Evolutionary conservation across 1,140 invertebrate genomes (phyloP).

Genomic region (Luehdorfia chinensis): DNA sequence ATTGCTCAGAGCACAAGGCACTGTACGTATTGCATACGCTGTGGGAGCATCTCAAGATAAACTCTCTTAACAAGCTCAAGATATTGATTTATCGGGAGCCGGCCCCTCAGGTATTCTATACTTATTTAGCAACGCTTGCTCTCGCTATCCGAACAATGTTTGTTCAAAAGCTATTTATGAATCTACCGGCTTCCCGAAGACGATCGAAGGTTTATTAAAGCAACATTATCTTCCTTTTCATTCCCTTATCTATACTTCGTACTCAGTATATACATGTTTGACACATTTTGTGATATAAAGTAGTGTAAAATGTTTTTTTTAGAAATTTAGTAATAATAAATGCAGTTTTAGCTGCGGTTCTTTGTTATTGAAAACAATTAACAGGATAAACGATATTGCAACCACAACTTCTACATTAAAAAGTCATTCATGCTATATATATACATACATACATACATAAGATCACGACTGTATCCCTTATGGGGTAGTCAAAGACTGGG

Average conservation of each 20-base stretch:
- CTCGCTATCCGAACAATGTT: slow-evolving; percentile 35
- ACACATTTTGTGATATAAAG: neutral
- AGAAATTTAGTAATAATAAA: no score
- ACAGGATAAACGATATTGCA: no score
- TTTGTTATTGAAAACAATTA: no score
- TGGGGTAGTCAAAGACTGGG: no score
- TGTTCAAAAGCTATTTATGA: slow-evolving; percentile 23
- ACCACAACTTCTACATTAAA: no score
- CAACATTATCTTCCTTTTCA: slow-evolving; percentile 13
- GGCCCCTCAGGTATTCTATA: slow-evolving; percentile 43
- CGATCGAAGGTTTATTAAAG: slow-evolving; percentile 10
- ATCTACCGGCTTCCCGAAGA: neutral
- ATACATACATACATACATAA: no score
- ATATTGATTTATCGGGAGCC: slow-evolving; percentile 54
- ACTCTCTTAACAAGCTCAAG: slow-evolving; percentile 47
- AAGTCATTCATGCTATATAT: no score
- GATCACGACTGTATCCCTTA: no score
- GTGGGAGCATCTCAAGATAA: slow-evolving; percentile 49
- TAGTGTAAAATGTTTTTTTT: neutral
- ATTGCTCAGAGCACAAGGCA: no score
- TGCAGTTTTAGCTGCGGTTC: no score
- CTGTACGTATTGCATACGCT: slow-evolving; percentile 45
- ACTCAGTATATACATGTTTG: neutral
- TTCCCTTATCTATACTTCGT: slow-evolving; percentile 2
- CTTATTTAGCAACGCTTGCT: slow-evolving; percentile 22